Base-by-base conservation (phyloP, 2,888 invertebrate species). In the Scaptodrosophila latifasciaeformis region DNA sequence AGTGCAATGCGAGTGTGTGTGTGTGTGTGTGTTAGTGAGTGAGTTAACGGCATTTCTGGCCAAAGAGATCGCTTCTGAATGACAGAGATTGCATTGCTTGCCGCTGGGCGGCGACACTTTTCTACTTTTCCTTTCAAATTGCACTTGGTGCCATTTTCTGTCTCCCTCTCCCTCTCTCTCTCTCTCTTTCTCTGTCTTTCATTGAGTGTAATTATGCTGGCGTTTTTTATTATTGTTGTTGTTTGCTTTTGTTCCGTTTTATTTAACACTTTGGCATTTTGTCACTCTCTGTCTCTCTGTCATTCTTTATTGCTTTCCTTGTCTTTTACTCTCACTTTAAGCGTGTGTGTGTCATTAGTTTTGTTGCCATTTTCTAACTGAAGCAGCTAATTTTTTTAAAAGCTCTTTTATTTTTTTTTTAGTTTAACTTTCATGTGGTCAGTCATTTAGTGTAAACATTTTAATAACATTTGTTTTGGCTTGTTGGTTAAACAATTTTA, bases 121-220 rank as follows among this genome's bases (percentile, higher is more conserved):
- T 49, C 18, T 35, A 59, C 48, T 59, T 59, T 59, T 58, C 59
- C 51, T 45, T 30, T 61, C 45, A 51, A 37, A 39, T 30, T 62
- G 35, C 49, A 39, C 42, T 30, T 2, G 12, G 29, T 30, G 18
- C 37, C 15, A 5, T 5, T 17, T 17, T 37, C 35, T 35, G 9
- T 37, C 37, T 7, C 37, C 15, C 37, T 34, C 15, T 34, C 15
- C 15, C 6, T 37, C 9, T 17, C 2, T 3, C 31, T 12, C 15
- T 15, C 15, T 35, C 13, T 2, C 35, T 35, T 3, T 9, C 31
- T 12, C n/a, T n/a, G 24, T 7, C 7, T 24, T 7, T 7, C 24
- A 3, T 7, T 7, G 4, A 7, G 24, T 3, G 24, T 5, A 24
- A 24, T 24, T 24, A 24, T 7, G 24, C 7, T 7, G 4, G 24